These are phyloP conservation scores for Telmatherina bonti DNA, from an alignment of 2,797 vertebrate genomes.

Conservation along the genomic window DNA sequence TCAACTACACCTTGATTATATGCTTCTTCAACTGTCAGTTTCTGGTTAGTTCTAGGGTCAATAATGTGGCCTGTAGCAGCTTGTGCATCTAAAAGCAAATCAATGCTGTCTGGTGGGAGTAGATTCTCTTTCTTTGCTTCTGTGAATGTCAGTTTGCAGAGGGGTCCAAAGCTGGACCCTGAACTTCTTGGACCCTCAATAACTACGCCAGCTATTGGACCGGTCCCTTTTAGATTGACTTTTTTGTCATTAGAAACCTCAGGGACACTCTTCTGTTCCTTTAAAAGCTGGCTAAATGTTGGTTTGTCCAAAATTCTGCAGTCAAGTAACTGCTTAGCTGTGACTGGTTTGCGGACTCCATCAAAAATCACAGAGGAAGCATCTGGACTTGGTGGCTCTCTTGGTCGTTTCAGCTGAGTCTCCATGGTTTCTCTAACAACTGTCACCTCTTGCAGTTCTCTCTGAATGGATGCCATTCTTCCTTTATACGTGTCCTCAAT, in stretches of 20 bases:
- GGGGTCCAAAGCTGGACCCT: slow-evolving; percentile 68
- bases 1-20: slow-evolving; percentile 71
- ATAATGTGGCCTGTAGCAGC: slow-evolving; percentile 91
- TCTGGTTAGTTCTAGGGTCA: slow-evolving; percentile 88
- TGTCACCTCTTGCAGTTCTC: slow-evolving; percentile 84
- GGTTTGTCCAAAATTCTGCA: slow-evolving; percentile 77
- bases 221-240: slow-evolving; percentile 83
- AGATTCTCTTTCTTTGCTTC: slow-evolving; percentile 90
- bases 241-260: slow-evolving; percentile 90
- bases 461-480: slow-evolving; percentile 80
- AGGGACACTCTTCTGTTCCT: slow-evolving; percentile 85
- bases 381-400: slow-evolving; percentile 82
- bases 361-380: slow-evolving; percentile 87
- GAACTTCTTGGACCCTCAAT: slow-evolving; percentile 70
- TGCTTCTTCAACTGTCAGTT: slow-evolving; percentile 77
- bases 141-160: slow-evolving; percentile 86
- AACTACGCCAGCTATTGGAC: slow-evolving; percentile 86
- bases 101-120: slow-evolving; percentile 82
- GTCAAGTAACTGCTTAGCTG: slow-evolving; percentile 89
- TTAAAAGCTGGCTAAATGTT: slow-evolving; percentile 83
- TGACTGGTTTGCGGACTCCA: slow-evolving; percentile 91
- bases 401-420: slow-evolving; percentile 85
- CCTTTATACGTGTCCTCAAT: slow-evolving; percentile 86
- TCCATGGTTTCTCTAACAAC: slow-evolving; percentile 80
- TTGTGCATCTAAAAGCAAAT: no score